Percentiles rank a stretch among this genome's conserved stretches.
Evolutionary conservation across 2,113 vertebrate genomes (phyloP).

Genomic region (Crocuta crocuta): DNA sequence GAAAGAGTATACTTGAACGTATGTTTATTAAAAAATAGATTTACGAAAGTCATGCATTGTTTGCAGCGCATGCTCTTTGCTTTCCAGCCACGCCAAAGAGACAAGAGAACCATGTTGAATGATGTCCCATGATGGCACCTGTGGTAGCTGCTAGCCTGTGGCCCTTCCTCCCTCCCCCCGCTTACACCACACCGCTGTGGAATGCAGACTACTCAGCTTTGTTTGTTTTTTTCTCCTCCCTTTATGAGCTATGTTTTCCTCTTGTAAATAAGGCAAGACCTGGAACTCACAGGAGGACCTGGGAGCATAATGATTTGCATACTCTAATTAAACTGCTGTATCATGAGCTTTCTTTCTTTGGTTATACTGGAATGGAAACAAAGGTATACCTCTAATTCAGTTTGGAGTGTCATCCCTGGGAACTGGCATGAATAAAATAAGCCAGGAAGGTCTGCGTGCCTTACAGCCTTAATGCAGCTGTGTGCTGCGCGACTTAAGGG

Average conservation of each 20-base stretch:
- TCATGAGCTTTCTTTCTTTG: conserved; percentile 35
- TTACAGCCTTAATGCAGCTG: background rate
- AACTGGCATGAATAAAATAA: background rate
- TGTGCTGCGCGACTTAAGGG: rapidly evolving
- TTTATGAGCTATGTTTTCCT: conserved; percentile 45
- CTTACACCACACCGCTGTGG: background rate
- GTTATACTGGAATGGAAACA: background rate
- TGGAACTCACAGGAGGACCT: background rate
- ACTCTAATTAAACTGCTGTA: conserved; percentile 56
- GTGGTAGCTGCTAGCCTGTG: rapidly evolving
- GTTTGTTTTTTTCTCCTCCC: background rate
- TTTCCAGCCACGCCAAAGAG: background rate
- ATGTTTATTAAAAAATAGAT: background rate
- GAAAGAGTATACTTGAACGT: background rate
- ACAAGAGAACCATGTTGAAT: rapidly evolving
- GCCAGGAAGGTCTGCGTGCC: background rate
- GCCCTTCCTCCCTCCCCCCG: background rate
- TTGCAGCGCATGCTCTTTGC: background rate
- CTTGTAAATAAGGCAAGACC: conserved; percentile 3
- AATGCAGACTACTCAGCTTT: no score
- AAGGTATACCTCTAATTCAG: background rate
- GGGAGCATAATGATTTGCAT: conserved; percentile 66
- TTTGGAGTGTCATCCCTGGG: background rate
- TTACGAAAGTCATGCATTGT: background rate
- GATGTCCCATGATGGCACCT: rapidly evolving